Conservation (phyloP, 2,888 invertebrate species). For the Zootermopsis nevadensis region DNA sequence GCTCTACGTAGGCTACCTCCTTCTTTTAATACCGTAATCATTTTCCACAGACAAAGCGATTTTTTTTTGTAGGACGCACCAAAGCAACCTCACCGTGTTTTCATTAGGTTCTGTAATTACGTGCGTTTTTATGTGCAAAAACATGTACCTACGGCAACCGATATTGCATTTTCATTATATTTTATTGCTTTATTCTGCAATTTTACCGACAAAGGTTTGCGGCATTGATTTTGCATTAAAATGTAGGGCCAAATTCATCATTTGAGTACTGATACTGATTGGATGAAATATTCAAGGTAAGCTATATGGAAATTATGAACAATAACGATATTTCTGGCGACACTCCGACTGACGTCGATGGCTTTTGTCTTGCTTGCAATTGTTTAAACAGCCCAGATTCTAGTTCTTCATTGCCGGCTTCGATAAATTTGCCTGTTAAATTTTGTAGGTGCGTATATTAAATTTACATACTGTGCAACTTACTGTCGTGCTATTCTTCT, state of each 20-base stretch:
- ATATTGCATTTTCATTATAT: slow-evolving; percentile 12
- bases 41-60: slow-evolving; percentile 8
- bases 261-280: neutral
- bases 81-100: slow-evolving; percentile 20
- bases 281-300: neutral
- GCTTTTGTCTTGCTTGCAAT: too few relatives aligned
- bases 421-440: too few relatives aligned
- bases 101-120: slow-evolving; percentile 31
- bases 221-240: neutral
- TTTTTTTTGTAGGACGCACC: neutral
- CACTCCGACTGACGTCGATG: too few relatives aligned
- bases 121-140: neutral
- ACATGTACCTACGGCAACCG: neutral
- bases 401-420: too few relatives aligned
- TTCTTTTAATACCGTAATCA: neutral
- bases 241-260: neutral
- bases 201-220: neutral
- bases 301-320: neutral
- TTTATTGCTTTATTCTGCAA: neutral
- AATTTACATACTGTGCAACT: too few relatives aligned
- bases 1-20: neutral
- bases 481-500: too few relatives aligned
- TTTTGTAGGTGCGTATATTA: too few relatives aligned
- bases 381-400: too few relatives aligned
- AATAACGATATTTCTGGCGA: neutral